Conservation (phyloP, 2,797 vertebrate species). For the Galaxias olidus region DNA sequence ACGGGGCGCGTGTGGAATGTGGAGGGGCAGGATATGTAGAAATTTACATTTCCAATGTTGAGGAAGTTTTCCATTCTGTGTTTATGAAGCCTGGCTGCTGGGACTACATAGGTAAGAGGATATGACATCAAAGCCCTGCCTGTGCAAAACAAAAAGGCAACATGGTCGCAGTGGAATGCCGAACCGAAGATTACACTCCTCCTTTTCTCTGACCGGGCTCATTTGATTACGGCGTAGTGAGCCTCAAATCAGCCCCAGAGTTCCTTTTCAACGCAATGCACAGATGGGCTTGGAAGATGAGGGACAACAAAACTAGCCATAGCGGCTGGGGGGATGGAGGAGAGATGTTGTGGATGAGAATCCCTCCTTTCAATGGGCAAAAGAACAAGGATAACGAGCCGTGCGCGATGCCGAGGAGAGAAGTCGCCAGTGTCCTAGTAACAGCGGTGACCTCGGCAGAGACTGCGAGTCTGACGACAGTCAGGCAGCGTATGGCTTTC, state of each 20-base stretch:
- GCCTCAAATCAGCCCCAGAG: constrained; percentile 62
- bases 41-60: constrained; percentile 80
- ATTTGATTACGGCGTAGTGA: constrained; percentile 72
- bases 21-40: constrained; percentile 59
- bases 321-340: too few relatives aligned
- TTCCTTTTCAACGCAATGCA: neutral
- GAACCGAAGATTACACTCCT: constrained; percentile 69
- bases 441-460: constrained; percentile 66
- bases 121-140: constrained; percentile 77
- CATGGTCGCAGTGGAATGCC: constrained; percentile 70
- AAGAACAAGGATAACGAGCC: constrained; percentile 36
- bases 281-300: neutral
- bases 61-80: constrained; percentile 75
- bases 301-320: neutral
- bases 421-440: constrained; percentile 40
- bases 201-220: constrained; percentile 65
- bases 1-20: constrained; percentile 71
- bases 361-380: constrained; percentile 36
- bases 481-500: constrained; percentile 71
- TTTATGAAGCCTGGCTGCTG: constrained; percentile 81
- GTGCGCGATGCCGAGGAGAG: too few relatives aligned
- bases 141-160: constrained; percentile 73
- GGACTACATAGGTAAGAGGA: constrained; percentile 80
- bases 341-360: constrained; percentile 51
- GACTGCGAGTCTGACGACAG: constrained; percentile 75